Percentiles rank a stretch among this genome's conserved stretches.
Conservation (phyloP, 2,888 invertebrate species). For the Leptinotarsa haldemani region DNA sequence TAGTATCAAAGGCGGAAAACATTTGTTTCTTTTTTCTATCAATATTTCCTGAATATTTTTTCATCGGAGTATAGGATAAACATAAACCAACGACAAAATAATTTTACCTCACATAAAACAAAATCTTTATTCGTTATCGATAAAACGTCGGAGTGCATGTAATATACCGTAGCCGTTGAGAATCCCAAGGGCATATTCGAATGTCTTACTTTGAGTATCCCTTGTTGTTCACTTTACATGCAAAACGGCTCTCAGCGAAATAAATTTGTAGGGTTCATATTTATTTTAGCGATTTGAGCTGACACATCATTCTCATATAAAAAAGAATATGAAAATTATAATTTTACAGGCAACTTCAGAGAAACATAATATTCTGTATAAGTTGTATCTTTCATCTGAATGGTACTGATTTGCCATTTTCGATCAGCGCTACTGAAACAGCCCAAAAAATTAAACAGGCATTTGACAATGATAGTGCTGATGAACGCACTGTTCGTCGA, state of each 20-base stretch:
- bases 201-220: conserved; percentile 35
- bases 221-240: conserved; percentile 40
- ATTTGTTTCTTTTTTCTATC: background rate
- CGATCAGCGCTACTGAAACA: no score
- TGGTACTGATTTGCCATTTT: no score
- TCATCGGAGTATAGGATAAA: conserved; percentile 6
- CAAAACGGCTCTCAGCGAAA: conserved; percentile 42
- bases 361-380: no score
- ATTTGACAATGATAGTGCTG: no score
- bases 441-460: no score
- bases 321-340: background rate
- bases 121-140: conserved; percentile 16
- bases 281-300: conserved; percentile 18
- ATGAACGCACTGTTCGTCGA: no score
- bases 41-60: background rate
- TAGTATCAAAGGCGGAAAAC: background rate
- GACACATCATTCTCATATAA: no score
- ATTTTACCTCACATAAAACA: conserved; percentile 1
- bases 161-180: background rate
- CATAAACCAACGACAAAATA: conserved; percentile 16
- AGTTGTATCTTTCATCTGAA: no score
- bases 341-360: no score
- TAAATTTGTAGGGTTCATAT: conserved; percentile 42
- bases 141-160: conserved; percentile 20
- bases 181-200: conserved; percentile 13